Base-by-base conservation (phyloP, 1,140 invertebrate genomes). In the Limonius californicus region DNA sequence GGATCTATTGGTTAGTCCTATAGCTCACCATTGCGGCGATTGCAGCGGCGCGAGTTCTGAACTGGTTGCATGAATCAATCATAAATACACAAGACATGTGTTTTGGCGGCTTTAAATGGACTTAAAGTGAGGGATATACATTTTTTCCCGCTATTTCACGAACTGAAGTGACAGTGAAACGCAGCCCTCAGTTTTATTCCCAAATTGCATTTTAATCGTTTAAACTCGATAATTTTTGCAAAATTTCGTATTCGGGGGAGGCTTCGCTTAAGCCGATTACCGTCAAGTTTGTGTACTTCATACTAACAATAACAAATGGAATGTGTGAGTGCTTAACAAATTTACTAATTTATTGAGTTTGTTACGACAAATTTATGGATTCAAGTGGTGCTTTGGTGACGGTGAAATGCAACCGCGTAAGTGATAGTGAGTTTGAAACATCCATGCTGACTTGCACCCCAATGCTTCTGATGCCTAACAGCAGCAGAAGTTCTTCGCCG, bases 401-500 rank as follows among this genome's bases (percentile, higher is more conserved):
- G n/a, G 45, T 50, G 15, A 21, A 50, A 50, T 50, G 45, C 45
- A 19, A 27, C 21, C 54, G 19, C 15, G 54, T 27, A 55, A 15
- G 54, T 55, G 54, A 55, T 16, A 30, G 54, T 50, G 45, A 7
- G 45, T 32, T 32, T 27, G 9, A 35, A 14, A 12, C 18, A 27
- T 30, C 54, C n/a, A 55, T 35, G 30, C 27, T 35, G 11, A 55
- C 21, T 35, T 35, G 57, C 12, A 18, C 50, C 27, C 54, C 62
- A 35, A 64, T 64, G 63, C 63, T 61, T 64, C 59, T 64, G 63
- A 64, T 64, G 63, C 59, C 63, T 19, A 43, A 64, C 59, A 61
- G 57, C 19, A 45, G 50, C 32, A 57, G 63, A 21, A 64, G 63
- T 53, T 56, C 63, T 20, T 54, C 63, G 59, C 59, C 53, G 57